Conservation (phyloP, 2,888 invertebrate genomes). For the Dorcus parallelipipedus region DNA sequence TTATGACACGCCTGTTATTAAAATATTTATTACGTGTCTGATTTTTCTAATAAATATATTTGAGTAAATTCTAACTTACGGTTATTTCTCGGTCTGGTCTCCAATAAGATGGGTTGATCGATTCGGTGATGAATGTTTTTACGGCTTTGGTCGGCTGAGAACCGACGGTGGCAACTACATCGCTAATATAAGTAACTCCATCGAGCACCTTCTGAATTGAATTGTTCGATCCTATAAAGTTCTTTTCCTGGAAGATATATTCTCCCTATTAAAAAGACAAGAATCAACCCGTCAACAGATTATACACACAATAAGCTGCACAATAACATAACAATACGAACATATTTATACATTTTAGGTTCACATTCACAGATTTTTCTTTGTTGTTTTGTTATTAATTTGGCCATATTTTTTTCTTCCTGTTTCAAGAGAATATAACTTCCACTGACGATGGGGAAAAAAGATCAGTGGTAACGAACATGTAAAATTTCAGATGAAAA, state of each 20-base stretch:
- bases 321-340: too few relatives aligned
- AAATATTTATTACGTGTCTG: neutral
- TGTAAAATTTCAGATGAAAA: slow-evolving; percentile 6
- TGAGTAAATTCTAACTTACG: slow-evolving; percentile 45
- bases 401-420: too few relatives aligned
- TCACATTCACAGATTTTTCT: too few relatives aligned
- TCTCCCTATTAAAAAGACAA: slow-evolving; percentile 37
- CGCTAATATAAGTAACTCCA: slow-evolving; percentile 56
- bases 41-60: neutral
- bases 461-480: slow-evolving; percentile 1
- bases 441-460: neutral
- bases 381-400: too few relatives aligned
- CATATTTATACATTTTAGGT: too few relatives aligned
- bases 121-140: slow-evolving; percentile 72
- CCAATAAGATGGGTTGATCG: slow-evolving; percentile 78
- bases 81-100: slow-evolving; percentile 71
- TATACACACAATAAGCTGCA: neutral
- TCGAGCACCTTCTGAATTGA: slow-evolving; percentile 55
- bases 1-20: slow-evolving; percentile 58
- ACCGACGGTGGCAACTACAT: slow-evolving; percentile 60
- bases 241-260: slow-evolving; percentile 43
- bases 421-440: too few relatives aligned
- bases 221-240: slow-evolving; percentile 40
- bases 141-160: slow-evolving; percentile 69
- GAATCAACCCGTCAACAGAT: neutral